phyloP scores from a whole-genome alignment of 2,113 vertebrate genomes.

The Dicentrarchus labrax region DNA sequence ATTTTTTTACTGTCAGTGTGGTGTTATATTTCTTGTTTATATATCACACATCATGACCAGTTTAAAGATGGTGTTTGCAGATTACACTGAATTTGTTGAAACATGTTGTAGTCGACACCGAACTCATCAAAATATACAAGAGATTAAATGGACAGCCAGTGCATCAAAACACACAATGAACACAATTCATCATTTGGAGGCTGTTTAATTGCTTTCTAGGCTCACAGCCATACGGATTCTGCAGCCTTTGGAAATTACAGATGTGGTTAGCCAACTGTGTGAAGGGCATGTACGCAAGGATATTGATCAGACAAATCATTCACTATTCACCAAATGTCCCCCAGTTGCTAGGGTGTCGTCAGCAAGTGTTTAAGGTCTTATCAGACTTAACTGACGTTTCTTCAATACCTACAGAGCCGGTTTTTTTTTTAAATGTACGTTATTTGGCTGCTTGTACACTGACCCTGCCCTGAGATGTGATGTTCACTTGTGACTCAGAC shows the following conservation, averaged over 20 bases:
- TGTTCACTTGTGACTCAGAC: conserved; percentile 32
- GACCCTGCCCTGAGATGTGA: conserved; percentile 1
- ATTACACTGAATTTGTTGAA: background rate
- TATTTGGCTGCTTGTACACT: conserved; percentile 3
- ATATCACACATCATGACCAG: background rate
- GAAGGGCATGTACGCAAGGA: conserved; percentile 20
- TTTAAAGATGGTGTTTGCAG: background rate
- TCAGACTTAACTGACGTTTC: conserved; percentile 6
- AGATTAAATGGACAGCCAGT: conserved; percentile 5
- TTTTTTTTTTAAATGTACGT: background rate
- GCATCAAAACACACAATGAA: background rate
- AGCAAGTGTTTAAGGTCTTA: background rate
- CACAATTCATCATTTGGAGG: background rate
- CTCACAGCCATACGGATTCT: background rate
- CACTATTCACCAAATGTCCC: conserved; percentile 18
- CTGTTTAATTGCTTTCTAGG: conserved; percentile 1
- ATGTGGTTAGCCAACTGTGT: conserved; percentile 27
- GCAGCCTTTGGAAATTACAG: conserved; percentile 3
- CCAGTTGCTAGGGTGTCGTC: conserved; percentile 28
- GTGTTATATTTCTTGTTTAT: background rate
- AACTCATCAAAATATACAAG: background rate
- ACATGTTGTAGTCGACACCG: background rate
- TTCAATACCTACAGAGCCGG: background rate
- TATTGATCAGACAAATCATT: conserved; percentile 44
- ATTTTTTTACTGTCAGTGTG: background rate